phyloP scores from a whole-genome alignment of 2,888 invertebrate species.

The Xylocampa areola region DNA sequence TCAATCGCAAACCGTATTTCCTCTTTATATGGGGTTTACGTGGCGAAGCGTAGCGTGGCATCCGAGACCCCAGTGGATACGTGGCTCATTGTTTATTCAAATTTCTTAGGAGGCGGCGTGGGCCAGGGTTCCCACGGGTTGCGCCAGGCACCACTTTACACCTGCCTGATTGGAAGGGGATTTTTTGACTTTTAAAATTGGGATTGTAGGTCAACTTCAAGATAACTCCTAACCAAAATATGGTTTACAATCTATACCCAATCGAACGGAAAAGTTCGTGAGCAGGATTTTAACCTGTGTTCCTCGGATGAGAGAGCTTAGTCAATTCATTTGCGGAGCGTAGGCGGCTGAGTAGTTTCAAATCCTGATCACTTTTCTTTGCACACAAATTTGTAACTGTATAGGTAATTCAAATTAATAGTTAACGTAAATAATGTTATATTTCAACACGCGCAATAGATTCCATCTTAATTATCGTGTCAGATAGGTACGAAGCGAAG shows the following conservation, averaged over 20 bases:
- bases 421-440: too few species aligned
- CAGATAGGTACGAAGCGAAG: constrained; percentile 1
- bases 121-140: constrained; percentile 62
- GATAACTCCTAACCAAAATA: neutral
- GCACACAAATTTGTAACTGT: too few species aligned
- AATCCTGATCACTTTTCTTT: too few species aligned
- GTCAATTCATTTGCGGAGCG: too few species aligned
- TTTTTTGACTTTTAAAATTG: constrained; percentile 28
- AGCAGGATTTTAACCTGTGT: too few species aligned
- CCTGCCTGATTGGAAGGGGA: constrained; percentile 34
- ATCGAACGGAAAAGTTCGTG: too few species aligned
- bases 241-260: too few species aligned
- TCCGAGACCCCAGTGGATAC: constrained; percentile 18
- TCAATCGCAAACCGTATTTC: constrained; percentile 33
- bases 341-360: too few species aligned
- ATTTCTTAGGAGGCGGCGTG: constrained; percentile 47
- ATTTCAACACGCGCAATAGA: too few species aligned
- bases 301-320: too few species aligned
- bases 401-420: too few species aligned
- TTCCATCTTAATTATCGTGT: constrained; percentile 6
- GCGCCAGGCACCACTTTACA: constrained; percentile 63
- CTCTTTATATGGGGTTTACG: constrained; percentile 11
- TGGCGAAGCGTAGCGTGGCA: constrained; percentile 19
- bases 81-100: constrained; percentile 66
- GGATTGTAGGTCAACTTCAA: constrained; percentile 43